These are phyloP conservation scores for Corydoras sp. DNA, from an alignment of 2,113 vertebrate species.

Conservation along the genomic window DNA sequence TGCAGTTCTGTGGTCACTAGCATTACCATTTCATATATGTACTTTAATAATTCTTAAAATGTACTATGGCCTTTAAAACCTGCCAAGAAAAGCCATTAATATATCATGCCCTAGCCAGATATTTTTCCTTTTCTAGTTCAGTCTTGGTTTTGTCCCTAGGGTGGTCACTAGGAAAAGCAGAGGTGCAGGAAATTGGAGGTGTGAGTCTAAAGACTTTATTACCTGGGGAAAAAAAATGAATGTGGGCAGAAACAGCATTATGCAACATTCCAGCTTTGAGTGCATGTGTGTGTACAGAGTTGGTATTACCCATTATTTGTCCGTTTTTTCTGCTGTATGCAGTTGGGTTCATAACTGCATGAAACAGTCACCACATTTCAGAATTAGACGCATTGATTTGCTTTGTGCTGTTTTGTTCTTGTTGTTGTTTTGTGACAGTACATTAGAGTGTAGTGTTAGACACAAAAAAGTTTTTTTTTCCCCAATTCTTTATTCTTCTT, in stretches of 20 bases:
- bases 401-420: no score
- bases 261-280: constrained; percentile 16
- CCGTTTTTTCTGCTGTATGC: constrained; percentile 28
- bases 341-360: no score
- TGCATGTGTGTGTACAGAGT: neutral
- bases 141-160: constrained; percentile 54
- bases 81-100: constrained; percentile 65
- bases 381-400: no score
- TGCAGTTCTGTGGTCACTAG: constrained; percentile 48
- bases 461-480: no score
- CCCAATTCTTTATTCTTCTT: no score
- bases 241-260: constrained; percentile 36
- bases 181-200: constrained; percentile 63
- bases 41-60: constrained; percentile 48
- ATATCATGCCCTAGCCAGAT: constrained; percentile 61
- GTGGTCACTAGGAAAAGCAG: constrained; percentile 52
- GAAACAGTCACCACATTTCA: no score
- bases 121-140: constrained; percentile 40
- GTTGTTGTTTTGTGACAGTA: no score
- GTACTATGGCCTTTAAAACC: constrained; percentile 57
- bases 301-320: neutral
- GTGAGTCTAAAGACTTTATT: constrained; percentile 69
- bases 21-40: constrained; percentile 42
- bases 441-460: no score
- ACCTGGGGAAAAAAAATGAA: constrained; percentile 57